These are phyloP conservation scores for Acyrthosiphon pisum DNA, from an alignment of 1,140 invertebrate species.

Conservation along the genomic window DNA sequence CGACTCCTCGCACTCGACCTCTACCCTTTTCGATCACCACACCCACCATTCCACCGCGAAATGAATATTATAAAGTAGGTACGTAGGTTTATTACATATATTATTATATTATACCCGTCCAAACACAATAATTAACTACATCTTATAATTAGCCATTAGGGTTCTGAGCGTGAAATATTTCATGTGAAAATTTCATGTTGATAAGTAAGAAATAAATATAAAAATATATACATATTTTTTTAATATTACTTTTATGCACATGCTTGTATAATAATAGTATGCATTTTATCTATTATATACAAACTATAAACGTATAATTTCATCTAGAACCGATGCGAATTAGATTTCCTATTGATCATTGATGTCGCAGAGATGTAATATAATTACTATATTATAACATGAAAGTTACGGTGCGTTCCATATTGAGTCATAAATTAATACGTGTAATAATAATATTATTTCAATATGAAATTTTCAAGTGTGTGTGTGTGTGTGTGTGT, in stretches of 20 bases:
- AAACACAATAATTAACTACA: slow-evolving; percentile 6
- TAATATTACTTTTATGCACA: not conserved
- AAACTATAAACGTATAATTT: not conserved
- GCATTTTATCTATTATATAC: not conserved
- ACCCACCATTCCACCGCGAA: not conserved
- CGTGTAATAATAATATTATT: not conserved
- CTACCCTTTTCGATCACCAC: not conserved
- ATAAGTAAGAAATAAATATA: slow-evolving; percentile 3
- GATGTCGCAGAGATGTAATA: not conserved
- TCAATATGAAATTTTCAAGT: not conserved
- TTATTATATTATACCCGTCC: not conserved
- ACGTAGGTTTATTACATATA: not conserved
- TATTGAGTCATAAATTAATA: not conserved
- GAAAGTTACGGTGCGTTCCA: not conserved
- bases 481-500: too few species aligned
- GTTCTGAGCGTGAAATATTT: slow-evolving; percentile 3
- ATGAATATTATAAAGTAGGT: not conserved
- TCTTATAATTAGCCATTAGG: not conserved
- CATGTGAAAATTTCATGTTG: not conserved
- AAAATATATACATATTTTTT: not conserved
- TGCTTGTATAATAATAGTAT: not conserved
- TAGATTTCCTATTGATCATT: not conserved
- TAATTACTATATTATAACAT: not conserved
- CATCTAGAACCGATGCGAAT: not conserved
- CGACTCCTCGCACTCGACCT: not conserved